These are phyloP conservation scores for Musca domestica DNA, from an alignment of 1,140 invertebrate genomes.

Conservation along the genomic window DNA sequence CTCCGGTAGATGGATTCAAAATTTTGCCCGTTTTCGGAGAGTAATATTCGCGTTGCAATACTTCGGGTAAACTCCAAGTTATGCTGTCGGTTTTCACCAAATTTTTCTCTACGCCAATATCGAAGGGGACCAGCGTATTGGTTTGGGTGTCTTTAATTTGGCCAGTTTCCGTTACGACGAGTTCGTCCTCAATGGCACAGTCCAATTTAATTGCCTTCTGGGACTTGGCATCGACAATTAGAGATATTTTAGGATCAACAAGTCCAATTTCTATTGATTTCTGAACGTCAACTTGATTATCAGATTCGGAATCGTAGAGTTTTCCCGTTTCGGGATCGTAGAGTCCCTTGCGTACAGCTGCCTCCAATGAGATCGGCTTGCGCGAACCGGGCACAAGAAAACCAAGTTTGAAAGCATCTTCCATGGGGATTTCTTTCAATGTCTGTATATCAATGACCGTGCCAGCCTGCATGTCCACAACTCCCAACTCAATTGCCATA, in stretches of 20 bases:
- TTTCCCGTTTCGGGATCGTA: conserved; percentile 71
- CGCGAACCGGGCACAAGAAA: conserved; percentile 65
- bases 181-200: conserved; percentile 64
- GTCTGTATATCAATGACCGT: conserved; percentile 69
- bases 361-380: conserved; percentile 74
- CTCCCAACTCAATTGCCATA: conserved; percentile 73
- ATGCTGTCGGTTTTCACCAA: conserved; percentile 70
- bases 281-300: conserved; percentile 67
- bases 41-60: conserved; percentile 78
- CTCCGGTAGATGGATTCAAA: conserved; percentile 75
- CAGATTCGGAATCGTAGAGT: conserved; percentile 70
- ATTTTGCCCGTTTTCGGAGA: conserved; percentile 72
- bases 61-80: conserved; percentile 69
- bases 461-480: conserved; percentile 74
- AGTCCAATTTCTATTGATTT: conserved; percentile 77
- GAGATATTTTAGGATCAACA: conserved; percentile 78
- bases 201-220: conserved; percentile 68
- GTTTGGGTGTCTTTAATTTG: conserved; percentile 68
- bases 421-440: conserved; percentile 65
- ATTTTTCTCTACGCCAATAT: conserved; percentile 67
- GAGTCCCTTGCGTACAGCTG: conserved; percentile 67
- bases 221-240: conserved; percentile 73
- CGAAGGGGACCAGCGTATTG: conserved; percentile 65
- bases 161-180: conserved; percentile 69
- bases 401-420: conserved; percentile 69